Evolutionary conservation across 2,113 vertebrate species (phyloP).

Genomic region (Macroglossus sobrinus): DNA sequence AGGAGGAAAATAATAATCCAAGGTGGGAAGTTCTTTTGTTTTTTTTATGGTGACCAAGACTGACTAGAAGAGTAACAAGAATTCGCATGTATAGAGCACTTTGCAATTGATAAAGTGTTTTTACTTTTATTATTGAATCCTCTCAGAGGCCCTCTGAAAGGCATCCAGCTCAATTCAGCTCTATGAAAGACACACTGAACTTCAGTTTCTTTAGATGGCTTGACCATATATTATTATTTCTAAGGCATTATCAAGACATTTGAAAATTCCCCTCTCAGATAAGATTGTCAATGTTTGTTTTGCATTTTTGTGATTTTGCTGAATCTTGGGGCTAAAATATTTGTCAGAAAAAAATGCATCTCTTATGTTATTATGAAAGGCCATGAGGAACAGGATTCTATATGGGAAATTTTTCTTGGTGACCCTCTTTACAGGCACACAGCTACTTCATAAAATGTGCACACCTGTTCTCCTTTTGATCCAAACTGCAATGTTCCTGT

Average conservation of each 20-base stretch:
- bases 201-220: conserved; percentile 18
- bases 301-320: neutral
- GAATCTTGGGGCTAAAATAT: neutral
- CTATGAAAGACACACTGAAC: neutral
- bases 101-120: conserved; percentile 13
- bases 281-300: neutral
- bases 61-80: conserved; percentile 32
- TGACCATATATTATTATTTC: neutral
- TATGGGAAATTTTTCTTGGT: neutral
- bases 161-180: neutral
- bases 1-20: neutral
- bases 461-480: neutral
- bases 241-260: neutral
- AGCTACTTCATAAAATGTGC: neutral
- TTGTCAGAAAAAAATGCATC: conserved; percentile 17
- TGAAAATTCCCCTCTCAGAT: conserved; percentile 12
- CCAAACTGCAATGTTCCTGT: neutral
- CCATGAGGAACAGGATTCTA: neutral
- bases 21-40: neutral
- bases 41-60: neutral
- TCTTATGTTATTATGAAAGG: conserved; percentile 1
- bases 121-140: conserved; percentile 10
- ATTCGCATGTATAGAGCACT: neutral
- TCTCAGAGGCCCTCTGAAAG: neutral
- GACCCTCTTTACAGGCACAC: neutral